Base-by-base conservation (phyloP, 2,888 invertebrate species). In the Sarcophaga carnaria region DNA sequence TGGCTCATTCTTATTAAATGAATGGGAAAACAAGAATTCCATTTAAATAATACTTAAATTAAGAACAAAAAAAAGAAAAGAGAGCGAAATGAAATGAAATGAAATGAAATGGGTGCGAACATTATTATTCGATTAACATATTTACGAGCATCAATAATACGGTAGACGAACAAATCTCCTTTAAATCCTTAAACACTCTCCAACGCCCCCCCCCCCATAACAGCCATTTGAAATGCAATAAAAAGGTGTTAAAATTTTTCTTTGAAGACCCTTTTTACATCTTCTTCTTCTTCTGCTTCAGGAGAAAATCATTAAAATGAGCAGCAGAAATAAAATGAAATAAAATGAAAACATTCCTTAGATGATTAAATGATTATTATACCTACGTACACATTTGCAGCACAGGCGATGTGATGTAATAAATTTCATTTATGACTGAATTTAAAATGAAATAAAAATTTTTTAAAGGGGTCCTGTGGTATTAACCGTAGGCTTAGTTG, bases 41-140 rank as follows among this genome's bases (percentile, higher is more conserved):
- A 83, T 83, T 83, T 80, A 70, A 84, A 80, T 80, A 80, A 71
- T 76, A 49, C 69, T 63, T 59, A 27, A 37, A 37, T 37, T 37
- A 37, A 37, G 37, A 37, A 10, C 37, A 37, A 10, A 37, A 37
- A 37, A 37, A 37, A 37, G 8, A 8, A 37, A 37, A 0, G 37
- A 37, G 2, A 37, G 37, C 37, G 10, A 37, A 37, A 10, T 10
- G 37, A 37, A 37, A 37, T 10, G 37, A 37, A 37, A 37, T 10
- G 70, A 45, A 83, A 67, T 79, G 72, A 81, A 83, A 79, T 81
- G 84, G 84, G 78, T 84, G 87, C 67, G 81, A 87, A 84, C 87
- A 87, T 87, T 87, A 84, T 87, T 87, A 81, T 87, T 81, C 87
- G 83, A 87, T 87, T 87, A 87, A 84, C 78, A 87, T 87, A 84